Base-by-base conservation (phyloP, 2,888 invertebrate species). In the Tachina fera region DNA sequence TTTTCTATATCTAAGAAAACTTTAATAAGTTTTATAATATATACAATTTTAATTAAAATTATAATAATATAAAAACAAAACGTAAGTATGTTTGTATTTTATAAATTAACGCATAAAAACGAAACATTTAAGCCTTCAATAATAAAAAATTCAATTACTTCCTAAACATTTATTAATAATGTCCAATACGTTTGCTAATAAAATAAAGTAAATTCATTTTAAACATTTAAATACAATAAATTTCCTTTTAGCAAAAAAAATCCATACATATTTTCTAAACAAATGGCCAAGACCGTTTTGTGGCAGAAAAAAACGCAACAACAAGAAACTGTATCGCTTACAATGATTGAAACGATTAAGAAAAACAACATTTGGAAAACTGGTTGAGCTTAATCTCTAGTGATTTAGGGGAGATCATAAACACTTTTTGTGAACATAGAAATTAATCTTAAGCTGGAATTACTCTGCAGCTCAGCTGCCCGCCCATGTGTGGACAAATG, bases 381-480 rank as follows among this genome's bases (percentile, higher is more conserved):
- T 75, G 61, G 75, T 76, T 76, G 75, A 41, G 72, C 19, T 61
- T 86, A 86, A 86, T 86, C 78, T 75, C 78, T 10, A 49, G 41
- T 86, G 82, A 86, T 86, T 86, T 86, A 86, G 79, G 67, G 10
- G 76, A 79, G 83, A 86, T 76, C 76, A 86, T 83, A 79, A 83
- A 83, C 82, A 83, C 76, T 72, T 76, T 72, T 75, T 47, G 74
- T 76, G 71, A 72, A 49, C 71, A 83, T 61, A 49, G 71, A 83
- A 83, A 83, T 86, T 86, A 83, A 86, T 86, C 86, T 79, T 56
- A 49, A 79, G 75, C 49, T 60, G 74, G 79, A 70, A 79, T 79
- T 65, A 56, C 61, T 53, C 22, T 13, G 45, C 45, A 45, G 58
- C 11, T 47, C 2, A 31, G 31, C 31, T 49, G 16, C 45, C 56